Base-by-base conservation (phyloP, 2,797 vertebrate genomes). In the Cetoscarus ocellatus region DNA sequence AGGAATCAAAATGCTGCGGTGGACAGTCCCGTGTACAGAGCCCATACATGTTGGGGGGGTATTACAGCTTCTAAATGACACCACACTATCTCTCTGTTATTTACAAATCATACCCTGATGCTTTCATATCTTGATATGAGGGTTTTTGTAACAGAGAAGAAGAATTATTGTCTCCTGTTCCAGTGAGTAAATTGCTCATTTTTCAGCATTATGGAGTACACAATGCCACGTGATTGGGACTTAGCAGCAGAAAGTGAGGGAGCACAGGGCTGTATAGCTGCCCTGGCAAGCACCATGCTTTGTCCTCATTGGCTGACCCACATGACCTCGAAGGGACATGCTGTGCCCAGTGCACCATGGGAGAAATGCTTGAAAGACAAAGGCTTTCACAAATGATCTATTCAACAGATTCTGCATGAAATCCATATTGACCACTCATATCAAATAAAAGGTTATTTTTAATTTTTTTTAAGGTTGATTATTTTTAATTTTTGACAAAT, bases 231-330 rank as follows among this genome's bases (percentile, higher is more conserved):
- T 69, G 70, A 87, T 75, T 88, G 56, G n/a, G 49, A 67, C 5
- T 69, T 63, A 77, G 65, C 56, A 50, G 62, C 65, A 69, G 42
- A 77, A 75, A 73, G 52, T 19, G 72, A 66, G 60, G 17, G 12
- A 66, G 70, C 61, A 45, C 5, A 13, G 52, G 42, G 44, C 66
- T 64, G 64, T 63, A 61, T 70, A 56, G 65, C 59, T 70, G 56
- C 49, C 60, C 67, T 78, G 85, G 80, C 72, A 72, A 67, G 61
- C 61, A 15, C 18, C 15, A 55, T 69, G 68, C 73, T 73, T 70
- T 53, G 15, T 75, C 55, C 70, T 73, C 67, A 77, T 73, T 87
- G 84, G 74, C 82, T 86, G 81, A 88, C 83, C 78, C 45, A 39
- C 57, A 61, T 55, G 74, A 83, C 86, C 88, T 81, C 70, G 65